Conservation (phyloP, 2,797 vertebrate species). For the Eremophila alpestris region DNA sequence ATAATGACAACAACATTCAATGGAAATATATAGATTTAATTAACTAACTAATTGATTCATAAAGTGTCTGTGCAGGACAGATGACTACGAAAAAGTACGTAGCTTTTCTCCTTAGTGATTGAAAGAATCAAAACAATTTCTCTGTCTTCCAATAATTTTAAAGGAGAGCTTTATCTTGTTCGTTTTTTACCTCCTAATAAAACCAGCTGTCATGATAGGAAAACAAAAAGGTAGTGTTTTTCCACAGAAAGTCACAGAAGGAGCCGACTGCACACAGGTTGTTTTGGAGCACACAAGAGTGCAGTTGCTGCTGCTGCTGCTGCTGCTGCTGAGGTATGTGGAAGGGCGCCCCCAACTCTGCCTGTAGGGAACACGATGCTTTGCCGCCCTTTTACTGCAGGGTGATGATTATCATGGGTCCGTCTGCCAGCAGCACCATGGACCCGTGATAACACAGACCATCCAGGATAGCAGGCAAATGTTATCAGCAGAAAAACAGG, state of each 20-base stretch:
- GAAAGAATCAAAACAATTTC: neutral
- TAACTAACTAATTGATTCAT: neutral
- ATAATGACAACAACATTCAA: neutral
- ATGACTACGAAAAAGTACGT: neutral
- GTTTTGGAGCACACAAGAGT: neutral
- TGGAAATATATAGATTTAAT: neutral
- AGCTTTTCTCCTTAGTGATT: neutral
- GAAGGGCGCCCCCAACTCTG: neutral
- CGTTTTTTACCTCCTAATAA: neutral
- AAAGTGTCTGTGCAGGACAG: neutral
- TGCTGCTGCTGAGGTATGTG: neutral
- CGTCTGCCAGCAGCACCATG: neutral
- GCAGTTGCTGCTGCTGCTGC: neutral
- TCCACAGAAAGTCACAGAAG: neutral
- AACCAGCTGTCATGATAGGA: neutral
- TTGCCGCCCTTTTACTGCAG: neutral
- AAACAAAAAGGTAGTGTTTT: neutral
- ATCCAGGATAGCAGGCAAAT: neutral
- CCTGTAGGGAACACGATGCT: neutral
- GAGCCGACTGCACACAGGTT: neutral
- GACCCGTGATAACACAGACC: fast-evolving
- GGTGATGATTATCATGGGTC: neutral
- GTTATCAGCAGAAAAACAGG: neutral
- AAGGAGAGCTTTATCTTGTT: neutral
- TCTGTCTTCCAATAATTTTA: neutral